Percentiles rank a stretch among this genome's conserved stretches.
phyloP scores from a whole-genome alignment of 2,797 vertebrate genomes.

The Pygocentrus nattereri region DNA sequence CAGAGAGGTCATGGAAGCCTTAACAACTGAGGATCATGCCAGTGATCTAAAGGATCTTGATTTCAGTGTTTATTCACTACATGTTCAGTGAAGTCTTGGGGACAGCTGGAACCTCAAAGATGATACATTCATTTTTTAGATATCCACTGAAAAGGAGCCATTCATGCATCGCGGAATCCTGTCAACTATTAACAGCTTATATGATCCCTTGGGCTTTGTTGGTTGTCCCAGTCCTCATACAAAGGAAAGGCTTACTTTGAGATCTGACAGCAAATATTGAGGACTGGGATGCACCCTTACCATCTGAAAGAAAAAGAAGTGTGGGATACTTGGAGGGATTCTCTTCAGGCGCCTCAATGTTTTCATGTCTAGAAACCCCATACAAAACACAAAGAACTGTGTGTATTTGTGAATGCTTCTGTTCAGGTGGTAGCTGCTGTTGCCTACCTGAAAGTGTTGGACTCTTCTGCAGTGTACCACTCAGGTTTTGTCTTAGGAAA shows the following conservation, averaged over 20 bases:
- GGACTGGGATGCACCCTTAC: neutral
- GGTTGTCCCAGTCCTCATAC: neutral
- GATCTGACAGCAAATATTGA: neutral
- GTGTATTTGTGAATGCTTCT: slow-evolving; percentile 27
- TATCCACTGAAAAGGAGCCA: neutral
- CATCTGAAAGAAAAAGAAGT: neutral
- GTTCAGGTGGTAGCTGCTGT: neutral
- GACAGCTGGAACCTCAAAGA: neutral
- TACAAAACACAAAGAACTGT: neutral
- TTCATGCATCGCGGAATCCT: neutral
- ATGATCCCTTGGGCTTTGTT: neutral
- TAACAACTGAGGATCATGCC: neutral
- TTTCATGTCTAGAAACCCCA: neutral
- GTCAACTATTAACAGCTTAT: neutral
- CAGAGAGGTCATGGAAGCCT: slow-evolving; percentile 3
- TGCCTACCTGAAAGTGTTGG: neutral
- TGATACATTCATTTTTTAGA: neutral
- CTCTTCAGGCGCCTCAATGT: neutral
- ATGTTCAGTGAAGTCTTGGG: neutral
- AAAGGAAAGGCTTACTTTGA: neutral
- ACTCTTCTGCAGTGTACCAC: neutral
- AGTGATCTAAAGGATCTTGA: neutral
- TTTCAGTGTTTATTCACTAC: neutral
- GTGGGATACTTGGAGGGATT: neutral
- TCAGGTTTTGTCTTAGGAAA: slow-evolving; percentile 21